Evolutionary conservation across 2,888 invertebrate species (phyloP), one percentile per base, ranked within the genome.

Genomic region (Mellilla xanthometata): DNA sequence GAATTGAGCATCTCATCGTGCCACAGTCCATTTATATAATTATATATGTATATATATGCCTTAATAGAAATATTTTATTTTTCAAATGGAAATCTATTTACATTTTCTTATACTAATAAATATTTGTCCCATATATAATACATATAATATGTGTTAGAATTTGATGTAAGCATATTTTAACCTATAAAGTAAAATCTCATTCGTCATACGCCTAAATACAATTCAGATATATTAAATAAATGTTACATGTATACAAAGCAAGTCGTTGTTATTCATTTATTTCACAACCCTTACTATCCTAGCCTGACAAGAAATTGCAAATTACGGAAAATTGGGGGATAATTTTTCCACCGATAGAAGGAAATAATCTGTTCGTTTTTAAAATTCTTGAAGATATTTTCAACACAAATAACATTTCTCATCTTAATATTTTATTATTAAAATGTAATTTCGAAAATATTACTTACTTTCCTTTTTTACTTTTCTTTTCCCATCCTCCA

Each of bases 161-260:
- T 19, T 39, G 30, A 38, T 47, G 30, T 26, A 42, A 12, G 32
- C 24, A 33, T 34, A 33, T 34, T 29, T 33, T 12, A 29, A 41
- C 13, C 7, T 36, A 33, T 11, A 8, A 13, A 26, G 19, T 19
- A 9, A 27, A 19, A 27, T 27, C 9, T 15, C 15, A 19, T 1
- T 5, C 9, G 15, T 9, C 26, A 15, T 3, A 10, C 11, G 27
- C 27, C 27, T 19, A 27, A 27, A 36, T 27, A 27, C 49, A 62
- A 64, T 54, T 44, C 52, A 60, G 59, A 67, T 65, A 59, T 64
- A 67, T 61, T 44, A 35, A 65, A 61, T 58, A 59, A 42, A 60
- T 58, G 38, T 66, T 62, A 62, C 60, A 68, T 70, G 55, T 68
- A 65, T 68, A 69, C 64, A 71, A 53, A 59, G 62, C 65, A 70